phyloP scores from a whole-genome alignment of 2,797 vertebrate species.

The Agapornis canus region DNA sequence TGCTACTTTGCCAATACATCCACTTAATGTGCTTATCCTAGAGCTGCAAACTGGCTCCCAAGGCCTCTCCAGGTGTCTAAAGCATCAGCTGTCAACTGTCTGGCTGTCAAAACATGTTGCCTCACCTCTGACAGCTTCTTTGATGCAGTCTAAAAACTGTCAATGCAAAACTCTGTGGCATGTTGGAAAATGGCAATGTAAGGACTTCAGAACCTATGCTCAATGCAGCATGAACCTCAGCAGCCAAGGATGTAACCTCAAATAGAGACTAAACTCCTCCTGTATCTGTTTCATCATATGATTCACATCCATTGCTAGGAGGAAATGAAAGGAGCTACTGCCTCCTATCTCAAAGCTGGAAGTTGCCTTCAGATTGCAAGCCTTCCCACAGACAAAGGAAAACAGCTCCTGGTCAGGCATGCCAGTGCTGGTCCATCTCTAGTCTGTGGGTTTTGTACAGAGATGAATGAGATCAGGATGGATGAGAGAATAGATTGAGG shows the following conservation, averaged over 20 bases:
- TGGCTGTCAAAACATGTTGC: neutral
- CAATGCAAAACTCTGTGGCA: neutral
- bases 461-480: neutral
- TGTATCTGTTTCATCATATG: neutral
- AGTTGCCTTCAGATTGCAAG: neutral
- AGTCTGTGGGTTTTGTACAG: neutral
- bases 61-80: neutral
- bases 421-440: neutral
- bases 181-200: neutral
- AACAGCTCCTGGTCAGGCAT: accelerated
- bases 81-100: neutral
- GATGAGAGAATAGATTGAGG: accelerated
- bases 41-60: neutral
- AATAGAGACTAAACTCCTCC: neutral
- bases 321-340: neutral
- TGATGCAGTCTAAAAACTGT: neutral
- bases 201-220: neutral
- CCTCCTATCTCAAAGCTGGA: neutral
- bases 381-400: neutral
- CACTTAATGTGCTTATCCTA: neutral
- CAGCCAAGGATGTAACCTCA: neutral
- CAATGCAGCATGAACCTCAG: neutral
- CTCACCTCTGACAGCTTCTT: neutral
- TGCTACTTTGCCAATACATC: neutral
- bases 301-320: neutral